Evolutionary conservation across 2,797 vertebrate species (phyloP).

Genomic region (Centropyge bicolor): DNA sequence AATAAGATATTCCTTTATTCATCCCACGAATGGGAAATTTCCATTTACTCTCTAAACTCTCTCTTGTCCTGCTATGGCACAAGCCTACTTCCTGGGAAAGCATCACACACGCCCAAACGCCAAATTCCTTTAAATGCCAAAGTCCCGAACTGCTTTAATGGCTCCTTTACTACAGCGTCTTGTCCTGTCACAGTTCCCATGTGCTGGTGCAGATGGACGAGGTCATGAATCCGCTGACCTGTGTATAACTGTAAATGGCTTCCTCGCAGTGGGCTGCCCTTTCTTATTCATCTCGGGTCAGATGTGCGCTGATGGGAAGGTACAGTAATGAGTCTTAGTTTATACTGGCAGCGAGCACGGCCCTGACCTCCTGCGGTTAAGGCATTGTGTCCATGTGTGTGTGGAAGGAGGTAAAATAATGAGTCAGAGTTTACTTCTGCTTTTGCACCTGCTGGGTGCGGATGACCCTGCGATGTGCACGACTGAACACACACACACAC

Average conservation of each 20-base stretch:
- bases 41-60: not conserved
- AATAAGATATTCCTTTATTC: too few relatives aligned
- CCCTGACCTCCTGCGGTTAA: slow-evolving; percentile 3
- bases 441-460: slow-evolving; percentile 40
- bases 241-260: slow-evolving; percentile 35
- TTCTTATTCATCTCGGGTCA: slow-evolving; percentile 51
- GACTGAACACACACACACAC: slow-evolving; percentile 23
- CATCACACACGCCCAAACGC: not conserved
- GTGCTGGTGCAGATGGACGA: slow-evolving; percentile 1
- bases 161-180: not conserved
- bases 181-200: slow-evolving; percentile 17
- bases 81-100: not conserved
- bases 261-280: slow-evolving; percentile 32
- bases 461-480: slow-evolving; percentile 10
- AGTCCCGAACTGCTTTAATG: not conserved
- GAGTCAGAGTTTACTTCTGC: slow-evolving; percentile 54
- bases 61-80: not conserved
- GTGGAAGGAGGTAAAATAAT: slow-evolving; percentile 48
- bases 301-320: slow-evolving; percentile 57
- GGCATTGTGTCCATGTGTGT: slow-evolving; percentile 25
- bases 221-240: slow-evolving; percentile 55
- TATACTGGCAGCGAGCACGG: slow-evolving; percentile 2
- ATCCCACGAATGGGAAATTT: too few relatives aligned
- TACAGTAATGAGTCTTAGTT: slow-evolving; percentile 64
- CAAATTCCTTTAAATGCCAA: not conserved